Evolutionary conservation across 2,888 invertebrate genomes (phyloP).

Genomic region (Drosophila borealis): DNA sequence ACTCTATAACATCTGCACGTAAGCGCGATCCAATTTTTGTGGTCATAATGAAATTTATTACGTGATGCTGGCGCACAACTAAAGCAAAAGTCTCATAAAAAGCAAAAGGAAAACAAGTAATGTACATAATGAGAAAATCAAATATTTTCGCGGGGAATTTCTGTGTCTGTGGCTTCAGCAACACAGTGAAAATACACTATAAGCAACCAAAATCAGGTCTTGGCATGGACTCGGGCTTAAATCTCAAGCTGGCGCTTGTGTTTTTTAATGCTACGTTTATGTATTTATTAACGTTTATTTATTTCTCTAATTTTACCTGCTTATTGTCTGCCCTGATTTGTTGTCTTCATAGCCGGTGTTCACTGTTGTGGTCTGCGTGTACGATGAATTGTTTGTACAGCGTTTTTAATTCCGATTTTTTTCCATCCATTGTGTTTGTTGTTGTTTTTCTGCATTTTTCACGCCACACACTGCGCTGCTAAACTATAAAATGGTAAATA

Average conservation of each 20-base stretch:
- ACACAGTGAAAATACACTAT: slow-evolving; percentile 31
- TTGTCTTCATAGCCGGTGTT: neutral
- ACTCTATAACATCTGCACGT: slow-evolving; percentile 31
- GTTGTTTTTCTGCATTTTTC: slow-evolving; percentile 45
- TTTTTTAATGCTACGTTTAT: neutral
- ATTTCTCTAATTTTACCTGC: neutral
- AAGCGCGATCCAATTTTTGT: slow-evolving; percentile 35
- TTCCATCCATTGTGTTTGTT: slow-evolving; percentile 10
- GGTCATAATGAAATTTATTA: slow-evolving; percentile 67
- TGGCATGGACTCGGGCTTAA: neutral
- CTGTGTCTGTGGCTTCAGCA: slow-evolving; percentile 27
- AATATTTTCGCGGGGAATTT: slow-evolving; percentile 22
- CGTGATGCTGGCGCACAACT: slow-evolving; percentile 56
- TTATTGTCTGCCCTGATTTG: neutral
- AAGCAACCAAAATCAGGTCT: neutral
- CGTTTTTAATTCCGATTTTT: slow-evolving; percentile 50
- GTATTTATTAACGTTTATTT: neutral
- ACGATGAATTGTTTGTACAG: slow-evolving; percentile 48
- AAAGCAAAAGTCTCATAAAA: slow-evolving; percentile 56
- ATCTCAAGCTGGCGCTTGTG: too few species aligned
- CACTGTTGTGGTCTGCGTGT: slow-evolving; percentile 34
- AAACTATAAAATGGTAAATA: slow-evolving; percentile 51
- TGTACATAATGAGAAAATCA: slow-evolving; percentile 43
- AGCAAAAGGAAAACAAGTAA: slow-evolving; percentile 37
- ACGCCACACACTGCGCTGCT: slow-evolving; percentile 38